These are phyloP conservation scores for Camptogramma bilineatum DNA, from an alignment of 2,888 invertebrate genomes.

Conservation along the genomic window DNA sequence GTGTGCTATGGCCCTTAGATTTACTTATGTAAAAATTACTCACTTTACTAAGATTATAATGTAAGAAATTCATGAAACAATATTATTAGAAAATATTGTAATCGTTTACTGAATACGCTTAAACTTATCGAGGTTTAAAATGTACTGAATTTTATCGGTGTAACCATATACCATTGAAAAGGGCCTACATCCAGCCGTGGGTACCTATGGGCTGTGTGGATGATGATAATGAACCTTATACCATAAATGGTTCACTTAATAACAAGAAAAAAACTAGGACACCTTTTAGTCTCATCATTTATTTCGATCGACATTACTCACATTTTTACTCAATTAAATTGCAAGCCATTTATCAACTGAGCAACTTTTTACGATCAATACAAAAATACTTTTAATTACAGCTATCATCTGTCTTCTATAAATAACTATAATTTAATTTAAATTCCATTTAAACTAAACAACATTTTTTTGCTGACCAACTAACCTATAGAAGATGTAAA, in stretches of 20 bases:
- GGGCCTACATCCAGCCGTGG: too few species aligned
- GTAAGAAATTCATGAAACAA: neutral
- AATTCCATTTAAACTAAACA: constrained; percentile 1
- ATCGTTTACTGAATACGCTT: neutral
- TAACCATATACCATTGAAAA: too few species aligned
- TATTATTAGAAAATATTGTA: neutral
- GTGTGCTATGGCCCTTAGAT: neutral
- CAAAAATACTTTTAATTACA: neutral
- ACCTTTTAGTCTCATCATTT: neutral
- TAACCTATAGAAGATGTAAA: constrained; percentile 18
- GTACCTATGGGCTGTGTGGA: too few species aligned
- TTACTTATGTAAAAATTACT: neutral
- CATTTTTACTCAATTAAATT: constrained; percentile 2
- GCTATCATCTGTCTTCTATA: constrained; percentile 16
- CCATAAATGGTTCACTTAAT: neutral
- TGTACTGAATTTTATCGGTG: too few species aligned
- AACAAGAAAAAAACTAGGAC: neutral
- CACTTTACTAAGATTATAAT: neutral
- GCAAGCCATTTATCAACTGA: neutral
- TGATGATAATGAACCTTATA: too few species aligned
- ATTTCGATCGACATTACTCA: constrained; percentile 12
- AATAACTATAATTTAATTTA: constrained; percentile 8
- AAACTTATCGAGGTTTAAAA: too few species aligned
- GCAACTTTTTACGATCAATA: constrained; percentile 2
- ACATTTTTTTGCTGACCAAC: constrained; percentile 26